phyloP scores from a whole-genome alignment of 2,113 vertebrate species.

The Ictalurus furcatus region DNA sequence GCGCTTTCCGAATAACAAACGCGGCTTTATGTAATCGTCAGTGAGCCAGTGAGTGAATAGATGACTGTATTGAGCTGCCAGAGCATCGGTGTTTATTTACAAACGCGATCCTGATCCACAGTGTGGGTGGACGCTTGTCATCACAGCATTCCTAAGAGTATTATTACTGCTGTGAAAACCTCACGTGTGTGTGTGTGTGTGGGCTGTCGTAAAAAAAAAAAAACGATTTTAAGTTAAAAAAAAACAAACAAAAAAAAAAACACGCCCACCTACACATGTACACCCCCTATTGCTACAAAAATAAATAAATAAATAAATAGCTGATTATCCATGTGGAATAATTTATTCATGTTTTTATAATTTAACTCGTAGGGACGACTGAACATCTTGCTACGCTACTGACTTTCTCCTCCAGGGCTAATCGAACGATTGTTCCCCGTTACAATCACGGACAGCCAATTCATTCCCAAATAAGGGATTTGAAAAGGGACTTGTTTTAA shows the following conservation, averaged over 20 bases:
- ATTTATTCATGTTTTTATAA: background rate
- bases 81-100: slow-evolving; percentile 24
- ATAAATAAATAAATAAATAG: background rate
- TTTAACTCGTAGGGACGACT: background rate
- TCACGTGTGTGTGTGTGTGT: background rate
- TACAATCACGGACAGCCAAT: background rate
- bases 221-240: too few species aligned
- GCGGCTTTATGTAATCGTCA: background rate
- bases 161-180: background rate
- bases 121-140: slow-evolving; percentile 1
- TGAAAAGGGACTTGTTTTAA: too few species aligned
- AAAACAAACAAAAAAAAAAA: too few species aligned
- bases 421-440: background rate
- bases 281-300: background rate
- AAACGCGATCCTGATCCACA: background rate
- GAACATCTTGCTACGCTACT: background rate
- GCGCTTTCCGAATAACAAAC: background rate
- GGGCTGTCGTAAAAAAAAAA: background rate
- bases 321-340: background rate
- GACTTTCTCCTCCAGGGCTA: background rate
- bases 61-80: background rate
- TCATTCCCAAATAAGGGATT: background rate
- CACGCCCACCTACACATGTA: background rate
- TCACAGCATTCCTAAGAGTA: background rate
- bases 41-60: background rate